These are phyloP conservation scores for Tenrec ecaudatus DNA, from an alignment of 2,113 vertebrate genomes.

Conservation along the genomic window DNA sequence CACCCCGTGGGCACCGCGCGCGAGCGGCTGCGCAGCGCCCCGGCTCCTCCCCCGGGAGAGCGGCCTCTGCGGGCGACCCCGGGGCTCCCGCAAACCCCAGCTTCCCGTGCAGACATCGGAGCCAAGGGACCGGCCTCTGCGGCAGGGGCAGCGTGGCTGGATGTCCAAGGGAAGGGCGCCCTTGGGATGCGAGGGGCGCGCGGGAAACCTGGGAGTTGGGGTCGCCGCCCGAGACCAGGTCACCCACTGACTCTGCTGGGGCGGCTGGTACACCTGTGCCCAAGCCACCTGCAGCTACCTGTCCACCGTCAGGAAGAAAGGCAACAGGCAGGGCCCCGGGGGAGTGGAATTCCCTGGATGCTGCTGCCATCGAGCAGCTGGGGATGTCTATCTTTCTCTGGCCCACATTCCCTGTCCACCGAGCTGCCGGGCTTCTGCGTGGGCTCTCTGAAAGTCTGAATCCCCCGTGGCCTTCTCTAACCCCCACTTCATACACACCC, in stretches of 20 bases:
- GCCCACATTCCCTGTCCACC: background rate
- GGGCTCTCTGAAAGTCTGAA: background rate
- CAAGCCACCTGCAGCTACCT: slow-evolving; percentile 56
- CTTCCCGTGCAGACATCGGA: background rate
- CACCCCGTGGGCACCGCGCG: slow-evolving; percentile 84
- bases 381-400: background rate
- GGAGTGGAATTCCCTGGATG: background rate
- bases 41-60: background rate
- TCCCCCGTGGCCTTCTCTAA: background rate
- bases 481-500: background rate
- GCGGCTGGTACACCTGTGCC: slow-evolving; percentile 4
- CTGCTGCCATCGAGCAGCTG: background rate
- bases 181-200: slow-evolving; percentile 25
- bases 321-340: slow-evolving; percentile 33
- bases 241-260: background rate
- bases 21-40: background rate
- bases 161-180: slow-evolving; percentile 52
- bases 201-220: background rate
- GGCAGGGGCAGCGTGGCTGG: background rate
- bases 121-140: background rate
- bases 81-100: background rate
- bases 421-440: background rate
- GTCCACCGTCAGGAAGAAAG: background rate
- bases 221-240: slow-evolving; percentile 8
- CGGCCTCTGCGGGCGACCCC: background rate